A percentile compares a stretch with the other conserved stretches of the same genome.
Evolutionary conservation across 2,113 vertebrate genomes (phyloP).

Genomic region (Hippocampus abdominalis): DNA sequence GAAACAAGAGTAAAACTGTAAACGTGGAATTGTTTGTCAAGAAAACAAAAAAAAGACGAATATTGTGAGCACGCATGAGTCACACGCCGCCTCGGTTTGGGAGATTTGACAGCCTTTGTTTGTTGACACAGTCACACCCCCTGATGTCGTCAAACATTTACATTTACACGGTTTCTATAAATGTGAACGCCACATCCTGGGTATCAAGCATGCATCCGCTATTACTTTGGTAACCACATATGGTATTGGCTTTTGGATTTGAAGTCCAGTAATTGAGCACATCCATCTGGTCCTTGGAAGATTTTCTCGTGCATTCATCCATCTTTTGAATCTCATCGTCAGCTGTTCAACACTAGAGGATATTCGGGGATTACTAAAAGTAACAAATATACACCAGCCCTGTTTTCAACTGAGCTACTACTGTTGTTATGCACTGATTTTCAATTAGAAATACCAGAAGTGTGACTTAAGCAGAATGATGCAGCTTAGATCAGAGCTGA

Average conservation of each 20-base stretch:
- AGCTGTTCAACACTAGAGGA: neutral
- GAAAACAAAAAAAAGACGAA: conserved; percentile 34
- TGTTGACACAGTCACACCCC: conserved; percentile 41
- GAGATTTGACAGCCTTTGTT: conserved; percentile 21
- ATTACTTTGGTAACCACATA: conserved; percentile 42
- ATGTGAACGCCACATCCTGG: conserved; percentile 26
- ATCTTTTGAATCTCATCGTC: conserved; percentile 22
- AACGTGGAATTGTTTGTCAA: neutral
- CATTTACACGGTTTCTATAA: conserved; percentile 27
- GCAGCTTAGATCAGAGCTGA: neutral
- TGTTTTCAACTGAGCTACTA: conserved; percentile 18
- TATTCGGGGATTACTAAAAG: conserved; percentile 20
- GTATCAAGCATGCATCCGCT: conserved; percentile 4
- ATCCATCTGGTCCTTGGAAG: conserved; percentile 28
- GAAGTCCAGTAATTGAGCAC: conserved; percentile 25
- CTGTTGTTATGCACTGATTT: conserved; percentile 13
- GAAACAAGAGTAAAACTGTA: neutral
- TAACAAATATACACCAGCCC: neutral
- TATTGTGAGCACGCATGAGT: conserved; percentile 37
- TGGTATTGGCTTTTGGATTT: conserved; percentile 34
- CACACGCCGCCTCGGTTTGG: conserved; percentile 41
- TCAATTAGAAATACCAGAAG: conserved; percentile 7
- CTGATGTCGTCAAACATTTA: conserved; percentile 40
- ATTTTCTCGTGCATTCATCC: conserved; percentile 12
- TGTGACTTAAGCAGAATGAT: neutral